These are phyloP conservation scores for Oxyura jamaicensis DNA, from an alignment of 2,113 vertebrate genomes.

Conservation along the genomic window DNA sequence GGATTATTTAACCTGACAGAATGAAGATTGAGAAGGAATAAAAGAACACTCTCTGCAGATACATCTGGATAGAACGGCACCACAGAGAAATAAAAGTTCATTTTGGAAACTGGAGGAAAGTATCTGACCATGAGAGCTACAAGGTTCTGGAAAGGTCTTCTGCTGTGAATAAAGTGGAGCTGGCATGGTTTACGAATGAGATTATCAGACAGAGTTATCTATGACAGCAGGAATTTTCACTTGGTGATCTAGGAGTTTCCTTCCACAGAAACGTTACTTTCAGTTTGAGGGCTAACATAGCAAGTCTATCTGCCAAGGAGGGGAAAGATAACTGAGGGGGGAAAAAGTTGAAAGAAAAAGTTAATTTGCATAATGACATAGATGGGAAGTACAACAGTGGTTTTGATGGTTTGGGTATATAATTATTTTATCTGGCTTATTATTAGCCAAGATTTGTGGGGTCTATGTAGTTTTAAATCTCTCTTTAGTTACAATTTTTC, in stretches of 20 bases:
- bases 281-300: not conserved
- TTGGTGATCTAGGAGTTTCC: not conserved
- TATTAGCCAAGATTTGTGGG: not conserved
- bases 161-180: not conserved
- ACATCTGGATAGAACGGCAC: not conserved
- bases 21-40: not conserved
- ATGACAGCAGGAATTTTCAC: not conserved
- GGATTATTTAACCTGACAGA: not conserved
- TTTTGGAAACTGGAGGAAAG: not conserved
- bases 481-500: not conserved
- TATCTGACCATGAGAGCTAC: not conserved
- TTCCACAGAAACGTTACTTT: not conserved
- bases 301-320: not conserved
- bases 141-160: not conserved
- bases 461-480: not conserved
- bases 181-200: not conserved
- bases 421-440: not conserved
- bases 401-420: not conserved
- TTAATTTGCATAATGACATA: not conserved
- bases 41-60: not conserved
- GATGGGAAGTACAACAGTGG: not conserved
- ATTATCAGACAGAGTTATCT: not conserved
- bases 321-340: not conserved
- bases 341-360: not conserved
- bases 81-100: not conserved